Percentiles rank a stretch among this genome's conserved stretches.
Evolutionary conservation across 2,113 vertebrate species (phyloP).

Genomic region (Spizaetus ornatus): DNA sequence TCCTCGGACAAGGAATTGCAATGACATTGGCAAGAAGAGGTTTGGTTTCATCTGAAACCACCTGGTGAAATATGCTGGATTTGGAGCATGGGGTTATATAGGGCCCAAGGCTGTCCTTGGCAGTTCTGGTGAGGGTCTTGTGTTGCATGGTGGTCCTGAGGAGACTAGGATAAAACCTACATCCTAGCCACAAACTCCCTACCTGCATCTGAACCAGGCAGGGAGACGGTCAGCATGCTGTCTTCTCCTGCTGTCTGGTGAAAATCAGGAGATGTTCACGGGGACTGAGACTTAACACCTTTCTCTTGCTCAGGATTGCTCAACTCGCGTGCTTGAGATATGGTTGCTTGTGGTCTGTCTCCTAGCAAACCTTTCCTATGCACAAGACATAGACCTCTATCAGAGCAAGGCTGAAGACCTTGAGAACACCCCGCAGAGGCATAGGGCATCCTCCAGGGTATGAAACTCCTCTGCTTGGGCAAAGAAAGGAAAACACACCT

Average conservation of each 20-base stretch:
- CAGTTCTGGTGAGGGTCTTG: neutral
- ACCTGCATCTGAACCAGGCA: neutral
- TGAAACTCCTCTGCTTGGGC: neutral
- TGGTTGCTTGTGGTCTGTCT: neutral
- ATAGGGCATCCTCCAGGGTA: neutral
- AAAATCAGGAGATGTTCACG: neutral
- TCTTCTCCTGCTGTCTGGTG: neutral
- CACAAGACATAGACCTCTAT: neutral
- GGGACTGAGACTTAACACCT: neutral
- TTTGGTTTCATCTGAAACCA: neutral
- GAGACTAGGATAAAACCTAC: neutral
- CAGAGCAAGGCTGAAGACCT: neutral
- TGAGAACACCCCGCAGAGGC: neutral
- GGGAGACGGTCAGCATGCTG: neutral
- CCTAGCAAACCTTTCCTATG: neutral
- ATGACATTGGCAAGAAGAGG: neutral
- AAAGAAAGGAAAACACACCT: neutral
- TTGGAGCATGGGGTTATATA: neutral
- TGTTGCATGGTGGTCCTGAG: neutral
- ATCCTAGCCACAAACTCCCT: neutral
- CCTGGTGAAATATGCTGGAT: neutral
- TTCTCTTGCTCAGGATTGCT: neutral
- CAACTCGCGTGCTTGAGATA: rapidly evolving
- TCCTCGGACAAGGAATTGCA: neutral
- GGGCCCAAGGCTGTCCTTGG: neutral